Percentiles rank a stretch among this genome's conserved stretches.
Evolutionary conservation across 2,797 vertebrate genomes (phyloP).

Genomic region (Hippopotamyrus pictus): DNA sequence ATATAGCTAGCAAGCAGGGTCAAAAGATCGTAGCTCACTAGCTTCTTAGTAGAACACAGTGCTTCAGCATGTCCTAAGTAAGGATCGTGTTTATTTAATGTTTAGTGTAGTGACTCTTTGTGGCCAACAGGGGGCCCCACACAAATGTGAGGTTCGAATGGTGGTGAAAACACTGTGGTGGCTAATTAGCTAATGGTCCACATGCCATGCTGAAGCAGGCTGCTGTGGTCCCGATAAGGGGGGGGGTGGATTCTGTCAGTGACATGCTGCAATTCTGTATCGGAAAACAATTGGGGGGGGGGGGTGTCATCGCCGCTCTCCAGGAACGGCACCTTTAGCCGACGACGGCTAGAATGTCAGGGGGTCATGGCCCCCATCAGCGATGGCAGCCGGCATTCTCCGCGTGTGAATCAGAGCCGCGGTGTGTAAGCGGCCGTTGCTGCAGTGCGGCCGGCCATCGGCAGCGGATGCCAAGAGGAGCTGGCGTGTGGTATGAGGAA

Average conservation of each 20-base stretch:
- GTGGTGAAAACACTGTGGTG: not conserved
- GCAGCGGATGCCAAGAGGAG: not conserved
- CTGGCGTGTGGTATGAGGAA: not conserved
- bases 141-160: not conserved
- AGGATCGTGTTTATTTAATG: not conserved
- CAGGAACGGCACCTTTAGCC: not conserved
- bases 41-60: not conserved
- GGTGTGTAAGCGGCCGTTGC: not conserved
- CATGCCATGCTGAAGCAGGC: not conserved
- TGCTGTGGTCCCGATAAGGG: not conserved
- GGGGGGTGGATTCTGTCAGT: not conserved
- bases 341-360: not conserved
- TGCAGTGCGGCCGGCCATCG: not conserved
- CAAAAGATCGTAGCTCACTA: not conserved
- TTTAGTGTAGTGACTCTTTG: not conserved
- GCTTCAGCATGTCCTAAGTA: not conserved
- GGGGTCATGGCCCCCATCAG: not conserved
- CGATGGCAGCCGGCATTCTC: not conserved
- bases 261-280: not conserved
- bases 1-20: not conserved
- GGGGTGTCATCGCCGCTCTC: not conserved
- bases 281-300: not conserved
- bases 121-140: not conserved
- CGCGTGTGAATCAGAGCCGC: not conserved
- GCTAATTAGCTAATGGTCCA: not conserved